phyloP scores from a whole-genome alignment of 2,113 vertebrate genomes.

The Nesogale talazaci region DNA sequence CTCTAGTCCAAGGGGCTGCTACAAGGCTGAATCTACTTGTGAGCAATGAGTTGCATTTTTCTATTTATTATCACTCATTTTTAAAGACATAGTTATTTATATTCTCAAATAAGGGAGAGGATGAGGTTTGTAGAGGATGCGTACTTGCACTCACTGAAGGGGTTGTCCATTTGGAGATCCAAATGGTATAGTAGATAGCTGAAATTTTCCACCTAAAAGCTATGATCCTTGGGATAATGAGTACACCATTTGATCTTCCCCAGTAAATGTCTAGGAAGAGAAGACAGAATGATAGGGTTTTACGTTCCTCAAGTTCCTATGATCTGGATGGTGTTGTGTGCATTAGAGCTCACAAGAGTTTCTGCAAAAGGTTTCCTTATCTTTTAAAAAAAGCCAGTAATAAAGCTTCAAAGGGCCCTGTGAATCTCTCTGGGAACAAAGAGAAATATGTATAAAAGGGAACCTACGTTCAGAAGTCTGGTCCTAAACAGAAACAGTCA shows the following conservation, averaged over 20 bases:
- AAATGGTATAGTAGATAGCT: neutral
- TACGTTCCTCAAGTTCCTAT: neutral
- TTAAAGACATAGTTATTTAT: slow-evolving; percentile 35
- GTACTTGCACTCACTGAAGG: neutral
- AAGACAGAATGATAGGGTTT: neutral
- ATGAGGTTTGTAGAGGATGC: neutral
- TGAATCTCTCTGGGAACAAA: neutral
- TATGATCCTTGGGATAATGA: neutral
- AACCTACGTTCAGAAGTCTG: neutral
- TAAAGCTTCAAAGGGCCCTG: neutral
- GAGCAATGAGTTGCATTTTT: neutral
- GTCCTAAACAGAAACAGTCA: neutral
- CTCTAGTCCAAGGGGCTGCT: neutral
- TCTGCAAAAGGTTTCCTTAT: neutral
- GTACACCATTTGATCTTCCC: neutral
- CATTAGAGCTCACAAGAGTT: neutral
- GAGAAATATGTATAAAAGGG: neutral
- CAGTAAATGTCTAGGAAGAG: neutral
- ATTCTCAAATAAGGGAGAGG: slow-evolving; percentile 18
- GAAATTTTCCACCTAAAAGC: neutral
- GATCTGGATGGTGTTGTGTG: neutral
- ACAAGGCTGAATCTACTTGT: neutral
- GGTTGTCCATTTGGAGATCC: neutral
- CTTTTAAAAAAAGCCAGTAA: neutral
- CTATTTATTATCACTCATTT: neutral